Evolutionary conservation across 2,888 invertebrate genomes (phyloP).

Genomic region (Arge pagana): DNA sequence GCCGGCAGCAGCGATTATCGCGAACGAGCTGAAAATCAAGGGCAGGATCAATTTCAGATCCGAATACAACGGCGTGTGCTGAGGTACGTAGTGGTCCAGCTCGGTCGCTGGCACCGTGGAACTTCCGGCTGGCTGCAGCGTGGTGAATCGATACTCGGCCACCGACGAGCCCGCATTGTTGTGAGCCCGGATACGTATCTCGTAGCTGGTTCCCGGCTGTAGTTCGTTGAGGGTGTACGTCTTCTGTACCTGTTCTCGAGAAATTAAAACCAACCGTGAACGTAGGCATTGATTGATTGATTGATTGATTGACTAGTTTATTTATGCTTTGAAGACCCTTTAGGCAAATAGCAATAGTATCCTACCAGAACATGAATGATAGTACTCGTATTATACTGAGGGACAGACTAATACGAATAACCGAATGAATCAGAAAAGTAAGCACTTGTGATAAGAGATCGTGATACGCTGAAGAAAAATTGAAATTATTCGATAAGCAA

Average conservation of each 20-base stretch:
- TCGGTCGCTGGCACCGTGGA: conserved; percentile 50
- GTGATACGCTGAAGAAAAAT: too few species aligned
- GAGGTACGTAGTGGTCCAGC: conserved; percentile 53
- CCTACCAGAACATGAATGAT: too few species aligned
- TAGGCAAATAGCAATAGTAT: too few species aligned
- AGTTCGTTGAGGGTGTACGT: conserved; percentile 81
- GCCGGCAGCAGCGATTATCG: conserved; percentile 53
- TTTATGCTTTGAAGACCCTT: too few species aligned
- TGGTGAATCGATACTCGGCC: conserved; percentile 84
- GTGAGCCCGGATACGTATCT: conserved; percentile 66
- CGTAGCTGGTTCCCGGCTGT: conserved; percentile 66
- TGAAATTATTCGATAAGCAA: too few species aligned
- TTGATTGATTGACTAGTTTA: too few species aligned
- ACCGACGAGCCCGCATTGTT: conserved; percentile 86
- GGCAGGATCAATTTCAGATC: conserved; percentile 55
- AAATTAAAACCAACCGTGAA: too few species aligned
- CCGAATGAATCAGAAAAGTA: too few species aligned
- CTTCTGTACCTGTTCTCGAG: conserved; percentile 68
- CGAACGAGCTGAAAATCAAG: conserved; percentile 52
- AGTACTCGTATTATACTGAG: too few species aligned
- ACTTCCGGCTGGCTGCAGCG: conserved; percentile 78
- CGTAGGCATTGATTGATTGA: too few species aligned
- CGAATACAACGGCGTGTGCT: conserved; percentile 51
- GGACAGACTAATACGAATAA: too few species aligned
- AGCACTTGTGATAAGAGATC: too few species aligned